Evolutionary conservation across 2,113 vertebrate species (phyloP).

Genomic region (Malurus cyaneus): DNA sequence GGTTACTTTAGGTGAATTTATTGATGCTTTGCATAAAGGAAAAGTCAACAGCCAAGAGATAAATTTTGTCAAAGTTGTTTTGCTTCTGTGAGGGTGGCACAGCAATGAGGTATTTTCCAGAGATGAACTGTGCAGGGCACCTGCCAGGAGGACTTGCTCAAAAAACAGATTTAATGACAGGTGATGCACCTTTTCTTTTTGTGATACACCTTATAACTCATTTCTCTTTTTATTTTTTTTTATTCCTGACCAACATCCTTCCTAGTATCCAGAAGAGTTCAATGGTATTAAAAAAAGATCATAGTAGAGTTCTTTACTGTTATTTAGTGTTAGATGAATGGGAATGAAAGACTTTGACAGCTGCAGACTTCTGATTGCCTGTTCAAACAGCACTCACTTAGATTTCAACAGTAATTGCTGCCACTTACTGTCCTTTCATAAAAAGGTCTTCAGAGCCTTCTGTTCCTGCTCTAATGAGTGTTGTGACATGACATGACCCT

Average conservation of each 20-base stretch:
- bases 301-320: neutral
- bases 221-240: neutral
- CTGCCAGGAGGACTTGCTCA: neutral
- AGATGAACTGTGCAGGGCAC: neutral
- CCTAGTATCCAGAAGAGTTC: neutral
- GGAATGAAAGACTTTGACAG: neutral
- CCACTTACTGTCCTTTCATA: neutral
- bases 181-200: neutral
- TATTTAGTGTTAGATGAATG: neutral
- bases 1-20: neutral
- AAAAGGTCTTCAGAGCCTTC: neutral
- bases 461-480: neutral
- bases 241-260: neutral
- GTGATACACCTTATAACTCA: neutral
- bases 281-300: neutral
- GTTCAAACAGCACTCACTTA: neutral
- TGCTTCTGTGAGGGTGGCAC: neutral
- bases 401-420: neutral
- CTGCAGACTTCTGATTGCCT: neutral
- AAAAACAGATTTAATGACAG: neutral
- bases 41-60: neutral
- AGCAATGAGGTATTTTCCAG: neutral
- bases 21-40: neutral
- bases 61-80: neutral
- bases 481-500: neutral